Percentiles rank a stretch among this genome's conserved stretches.
phyloP scores from a whole-genome alignment of 2,797 vertebrate species.

The Tangara arthus region DNA sequence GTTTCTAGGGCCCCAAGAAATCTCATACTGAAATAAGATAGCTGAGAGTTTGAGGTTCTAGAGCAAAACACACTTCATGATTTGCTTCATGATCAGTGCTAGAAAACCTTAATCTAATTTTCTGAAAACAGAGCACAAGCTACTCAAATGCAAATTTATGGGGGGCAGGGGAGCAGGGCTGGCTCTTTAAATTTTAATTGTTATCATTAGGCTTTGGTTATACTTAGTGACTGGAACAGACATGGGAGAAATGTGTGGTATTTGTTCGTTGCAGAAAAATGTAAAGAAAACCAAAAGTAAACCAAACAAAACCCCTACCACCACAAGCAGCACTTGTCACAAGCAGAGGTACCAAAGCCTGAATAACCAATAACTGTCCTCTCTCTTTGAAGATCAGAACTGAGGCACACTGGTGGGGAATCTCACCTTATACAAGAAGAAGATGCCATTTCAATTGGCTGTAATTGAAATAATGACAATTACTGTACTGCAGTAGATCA shows the following conservation, averaged over 20 bases:
- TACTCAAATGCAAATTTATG: neutral
- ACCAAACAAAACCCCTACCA: neutral
- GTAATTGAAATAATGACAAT: neutral
- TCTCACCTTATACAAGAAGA: neutral
- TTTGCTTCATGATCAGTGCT: neutral
- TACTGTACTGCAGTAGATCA: neutral
- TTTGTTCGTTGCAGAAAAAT: neutral
- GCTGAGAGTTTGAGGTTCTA: neutral
- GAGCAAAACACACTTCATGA: neutral
- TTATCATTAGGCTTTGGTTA: neutral
- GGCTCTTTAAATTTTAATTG: neutral
- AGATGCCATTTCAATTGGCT: neutral
- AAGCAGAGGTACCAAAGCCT: slow-evolving; percentile 11
- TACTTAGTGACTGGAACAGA: neutral
- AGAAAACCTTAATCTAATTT: neutral
- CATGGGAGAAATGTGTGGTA: neutral
- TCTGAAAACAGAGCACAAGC: neutral
- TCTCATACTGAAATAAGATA: neutral
- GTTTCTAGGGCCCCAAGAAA: neutral
- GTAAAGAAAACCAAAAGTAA: neutral
- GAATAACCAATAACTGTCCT: neutral
- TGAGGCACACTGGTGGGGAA: slow-evolving; percentile 19
- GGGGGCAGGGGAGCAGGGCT: neutral
- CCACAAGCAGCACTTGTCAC: neutral
- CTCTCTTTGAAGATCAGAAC: neutral